Conservation (phyloP, 2,113 vertebrate species). For the Mirounga angustirostris region DNA sequence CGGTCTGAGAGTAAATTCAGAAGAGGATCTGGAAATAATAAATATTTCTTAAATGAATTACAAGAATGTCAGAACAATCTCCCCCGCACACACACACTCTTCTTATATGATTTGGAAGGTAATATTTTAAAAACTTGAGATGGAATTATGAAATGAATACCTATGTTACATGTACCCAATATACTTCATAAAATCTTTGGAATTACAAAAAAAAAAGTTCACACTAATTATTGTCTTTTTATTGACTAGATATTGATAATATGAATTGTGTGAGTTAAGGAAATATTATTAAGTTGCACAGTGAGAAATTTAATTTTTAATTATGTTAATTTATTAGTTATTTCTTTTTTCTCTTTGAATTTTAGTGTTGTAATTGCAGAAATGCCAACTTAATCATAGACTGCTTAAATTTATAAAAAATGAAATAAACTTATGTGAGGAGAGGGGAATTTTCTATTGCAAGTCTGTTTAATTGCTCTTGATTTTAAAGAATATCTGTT, state of each 20-base stretch:
- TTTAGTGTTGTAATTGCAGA: constrained; percentile 36
- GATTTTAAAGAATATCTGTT: constrained; percentile 39
- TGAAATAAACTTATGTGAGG: background rate
- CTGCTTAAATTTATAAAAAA: constrained; percentile 45
- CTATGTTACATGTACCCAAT: background rate
- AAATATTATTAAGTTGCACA: background rate
- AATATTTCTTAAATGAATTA: constrained; percentile 19
- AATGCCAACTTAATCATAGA: background rate
- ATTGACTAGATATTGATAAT: background rate
- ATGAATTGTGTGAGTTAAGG: background rate
- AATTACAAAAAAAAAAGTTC: background rate
- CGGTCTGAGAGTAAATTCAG: background rate
- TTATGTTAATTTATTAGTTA: background rate
- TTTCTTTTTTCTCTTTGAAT: constrained; percentile 36
- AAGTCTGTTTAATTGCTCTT: constrained; percentile 19
- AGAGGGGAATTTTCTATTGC: background rate
- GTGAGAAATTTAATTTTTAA: constrained; percentile 30
- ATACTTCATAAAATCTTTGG: background rate
- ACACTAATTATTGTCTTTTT: constrained; percentile 10
- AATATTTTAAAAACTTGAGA: constrained; percentile 17
- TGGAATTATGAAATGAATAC: background rate
- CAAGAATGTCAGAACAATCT: constrained; percentile 7
- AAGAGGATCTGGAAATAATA: background rate
- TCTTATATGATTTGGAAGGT: background rate
- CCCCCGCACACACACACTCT: background rate